phyloP scores from a whole-genome alignment of 2,797 vertebrate species.

The Alcedo quadribrachys region DNA sequence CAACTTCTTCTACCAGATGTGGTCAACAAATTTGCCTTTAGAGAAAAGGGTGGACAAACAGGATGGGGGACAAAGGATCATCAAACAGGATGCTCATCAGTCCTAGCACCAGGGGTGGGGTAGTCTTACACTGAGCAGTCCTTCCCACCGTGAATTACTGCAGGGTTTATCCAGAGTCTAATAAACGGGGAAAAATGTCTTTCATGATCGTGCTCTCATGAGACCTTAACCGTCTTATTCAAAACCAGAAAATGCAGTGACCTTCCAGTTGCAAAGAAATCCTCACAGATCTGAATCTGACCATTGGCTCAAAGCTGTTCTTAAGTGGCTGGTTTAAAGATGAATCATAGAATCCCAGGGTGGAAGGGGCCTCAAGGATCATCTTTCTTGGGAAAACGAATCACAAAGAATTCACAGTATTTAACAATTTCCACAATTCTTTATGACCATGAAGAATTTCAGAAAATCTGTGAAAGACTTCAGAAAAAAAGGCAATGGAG shows the following conservation, averaged over 20 bases:
- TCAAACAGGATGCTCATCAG: background rate
- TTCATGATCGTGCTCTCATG: background rate
- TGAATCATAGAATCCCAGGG: background rate
- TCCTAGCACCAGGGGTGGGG: background rate
- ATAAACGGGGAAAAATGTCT: background rate
- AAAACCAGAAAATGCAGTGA: background rate
- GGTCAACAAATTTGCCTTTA: background rate
- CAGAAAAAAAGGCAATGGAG: conserved; percentile 71
- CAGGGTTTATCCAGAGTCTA: background rate
- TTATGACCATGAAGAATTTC: background rate
- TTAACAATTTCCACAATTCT: background rate
- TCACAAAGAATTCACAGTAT: background rate
- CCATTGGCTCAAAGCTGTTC: background rate
- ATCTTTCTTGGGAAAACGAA: background rate
- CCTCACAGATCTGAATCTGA: background rate
- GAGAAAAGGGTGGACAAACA: background rate
- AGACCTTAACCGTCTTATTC: background rate
- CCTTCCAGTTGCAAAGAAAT: background rate
- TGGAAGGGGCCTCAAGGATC: background rate
- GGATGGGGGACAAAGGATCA: background rate
- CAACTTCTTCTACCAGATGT: background rate
- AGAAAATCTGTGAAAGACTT: background rate
- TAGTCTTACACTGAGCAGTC: background rate
- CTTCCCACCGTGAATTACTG: background rate
- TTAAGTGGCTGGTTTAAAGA: background rate